Evolutionary conservation across 1,140 invertebrate genomes (phyloP).

Genomic region (Mesaphorura yosii): DNA sequence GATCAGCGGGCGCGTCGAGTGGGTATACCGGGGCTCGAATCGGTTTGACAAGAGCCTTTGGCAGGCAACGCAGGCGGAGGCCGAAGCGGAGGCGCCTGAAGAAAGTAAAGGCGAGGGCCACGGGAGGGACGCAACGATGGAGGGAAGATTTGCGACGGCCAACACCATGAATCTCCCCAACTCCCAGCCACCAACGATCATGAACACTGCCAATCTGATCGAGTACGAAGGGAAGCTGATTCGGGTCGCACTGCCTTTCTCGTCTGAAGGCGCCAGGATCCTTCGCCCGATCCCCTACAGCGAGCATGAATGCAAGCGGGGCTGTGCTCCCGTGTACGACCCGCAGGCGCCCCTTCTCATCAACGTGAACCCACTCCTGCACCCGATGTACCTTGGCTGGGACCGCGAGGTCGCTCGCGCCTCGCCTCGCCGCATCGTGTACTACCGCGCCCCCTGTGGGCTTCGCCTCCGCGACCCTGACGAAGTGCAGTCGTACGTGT

Average conservation of each 20-base stretch:
- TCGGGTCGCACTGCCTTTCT: too few species aligned
- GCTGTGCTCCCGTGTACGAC: slow-evolving; percentile 43
- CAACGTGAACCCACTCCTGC: slow-evolving; percentile 65
- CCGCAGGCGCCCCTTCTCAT: slow-evolving; percentile 47
- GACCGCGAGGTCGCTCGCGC: slow-evolving; percentile 41
- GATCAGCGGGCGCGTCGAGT: too few species aligned
- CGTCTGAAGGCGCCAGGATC: too few species aligned
- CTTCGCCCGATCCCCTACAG: slow-evolving; percentile 36
- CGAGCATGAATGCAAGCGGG: slow-evolving; percentile 52
- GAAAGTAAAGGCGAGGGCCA: too few species aligned
- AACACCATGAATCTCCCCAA: too few species aligned
- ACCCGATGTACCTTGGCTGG: slow-evolving; percentile 76
- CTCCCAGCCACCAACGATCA: too few species aligned
- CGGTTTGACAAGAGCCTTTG: slow-evolving; percentile 65
- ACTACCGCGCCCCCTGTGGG: slow-evolving; percentile 79
- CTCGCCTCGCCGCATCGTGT: slow-evolving; percentile 41
- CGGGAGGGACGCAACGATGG: too few species aligned
- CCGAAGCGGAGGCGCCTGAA: neutral
- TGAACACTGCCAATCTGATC: neutral
- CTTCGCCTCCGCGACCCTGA: slow-evolving; percentile 57
- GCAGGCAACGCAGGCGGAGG: slow-evolving; percentile 41
- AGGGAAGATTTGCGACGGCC: too few species aligned
- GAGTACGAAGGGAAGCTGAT: slow-evolving; percentile 18
- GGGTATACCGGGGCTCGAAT: slow-evolving; percentile 87
- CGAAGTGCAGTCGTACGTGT: slow-evolving; percentile 68